Base-by-base conservation (phyloP, 2,888 invertebrate species). In the Stictocephala bisonia region DNA sequence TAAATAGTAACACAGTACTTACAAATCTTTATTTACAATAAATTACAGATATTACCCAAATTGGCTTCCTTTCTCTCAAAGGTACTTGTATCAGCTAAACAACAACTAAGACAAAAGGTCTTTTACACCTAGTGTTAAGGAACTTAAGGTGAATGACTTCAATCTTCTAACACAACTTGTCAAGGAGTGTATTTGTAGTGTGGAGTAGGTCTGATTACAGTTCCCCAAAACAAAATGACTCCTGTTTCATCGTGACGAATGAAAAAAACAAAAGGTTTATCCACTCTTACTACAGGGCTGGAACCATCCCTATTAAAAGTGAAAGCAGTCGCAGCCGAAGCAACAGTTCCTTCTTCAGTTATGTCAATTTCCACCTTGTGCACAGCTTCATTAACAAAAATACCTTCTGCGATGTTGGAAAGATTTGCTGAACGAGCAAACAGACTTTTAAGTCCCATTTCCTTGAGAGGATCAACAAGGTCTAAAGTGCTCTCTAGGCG, bases 241-340 rank as follows among this genome's bases (percentile, higher is more conserved):
- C 88, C 88, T 2, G 90, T 89, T 26, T 85, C 84, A 76, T 90
- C 89, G 80, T 92, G 90, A 76, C 90, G 86, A 76, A 93, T 91
- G 81, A 92, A 90, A 81, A 93, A 91, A 73, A 90, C 85, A 83
- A 93, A 93, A 0, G 93, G 93, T 29, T 90, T 87, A 80, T 92
- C 88, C 0, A 89, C 90, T 74, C 87, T 85, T 76, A 87, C 85
- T 0, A 82, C 81, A 15, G 81, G 82, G 35, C 80, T 81, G 7
- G 85, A 85, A 0, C 89, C 89, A 44, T 87, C 84, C 48, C 90
- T 86, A 1, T 88, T 85, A 68, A 91, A 80, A 41, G 87, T 81
- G 0, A 87, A 86, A 0, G 86, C 85, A 0, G 91, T 90, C 0
- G 89, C 89, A 0, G 93, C 91, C 0, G 90, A 89, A 0, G 91